These are phyloP conservation scores for Anabacerthia variegaticeps DNA, from an alignment of 2,797 vertebrate genomes.

Conservation along the genomic window DNA sequence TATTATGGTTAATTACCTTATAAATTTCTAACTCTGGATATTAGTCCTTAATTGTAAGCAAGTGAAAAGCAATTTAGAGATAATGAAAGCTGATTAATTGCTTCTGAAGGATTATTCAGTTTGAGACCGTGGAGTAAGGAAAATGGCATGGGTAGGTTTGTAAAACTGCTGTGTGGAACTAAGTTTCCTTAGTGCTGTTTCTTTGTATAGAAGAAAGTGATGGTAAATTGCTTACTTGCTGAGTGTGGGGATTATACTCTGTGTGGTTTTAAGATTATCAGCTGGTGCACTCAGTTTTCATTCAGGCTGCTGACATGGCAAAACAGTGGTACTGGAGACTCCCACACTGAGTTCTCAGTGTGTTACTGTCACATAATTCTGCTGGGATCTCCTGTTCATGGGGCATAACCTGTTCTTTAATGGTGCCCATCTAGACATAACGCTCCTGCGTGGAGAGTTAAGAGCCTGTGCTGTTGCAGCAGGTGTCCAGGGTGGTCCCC, in stretches of 20 bases:
- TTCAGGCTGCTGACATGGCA: neutral
- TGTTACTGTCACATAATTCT: neutral
- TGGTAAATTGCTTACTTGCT: neutral
- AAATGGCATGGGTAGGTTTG: neutral
- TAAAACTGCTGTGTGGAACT: neutral
- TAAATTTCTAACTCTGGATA: conserved; percentile 24
- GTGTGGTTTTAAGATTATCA: neutral
- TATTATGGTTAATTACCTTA: conserved; percentile 45
- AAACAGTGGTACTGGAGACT: neutral
- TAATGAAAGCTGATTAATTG: conserved; percentile 57
- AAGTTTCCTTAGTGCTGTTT: neutral
- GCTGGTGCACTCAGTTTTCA: neutral
- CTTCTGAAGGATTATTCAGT: conserved; percentile 35
- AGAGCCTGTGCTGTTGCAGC: neutral
- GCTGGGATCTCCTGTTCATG: neutral
- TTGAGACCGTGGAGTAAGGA: neutral
- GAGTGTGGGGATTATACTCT: neutral
- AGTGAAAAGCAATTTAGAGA: conserved; percentile 49
- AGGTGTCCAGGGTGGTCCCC: neutral
- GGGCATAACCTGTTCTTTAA: neutral
- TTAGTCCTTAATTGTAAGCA: conserved; percentile 54
- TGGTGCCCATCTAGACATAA: neutral
- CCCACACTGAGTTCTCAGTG: neutral
- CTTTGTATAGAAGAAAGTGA: neutral
- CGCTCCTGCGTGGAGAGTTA: neutral